Evolutionary conservation across 1,140 invertebrate species (phyloP), one percentile per base, ranked within the genome.

Genomic region (Bombus confusus): DNA sequence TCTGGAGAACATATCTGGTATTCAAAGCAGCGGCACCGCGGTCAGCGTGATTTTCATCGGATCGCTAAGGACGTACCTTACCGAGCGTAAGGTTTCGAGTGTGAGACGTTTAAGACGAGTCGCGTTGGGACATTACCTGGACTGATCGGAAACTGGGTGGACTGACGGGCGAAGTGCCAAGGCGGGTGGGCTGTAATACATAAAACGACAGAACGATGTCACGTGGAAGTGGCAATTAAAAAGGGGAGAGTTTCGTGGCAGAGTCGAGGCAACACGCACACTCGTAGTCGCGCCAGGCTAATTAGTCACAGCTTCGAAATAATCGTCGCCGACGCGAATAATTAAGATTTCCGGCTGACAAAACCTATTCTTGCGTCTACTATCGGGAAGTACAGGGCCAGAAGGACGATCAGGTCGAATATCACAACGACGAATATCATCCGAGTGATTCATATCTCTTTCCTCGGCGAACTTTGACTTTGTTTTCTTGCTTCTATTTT

Each of bases 161-260:
- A 91, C 94, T 92, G 89, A 94, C 88, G 92, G 94, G 93, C 93
- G 93, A 90, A 83, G 85, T 92, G 95, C 95, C 95, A 95, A 94
- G 82, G 66, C 88, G 90, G 88, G 91, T 93, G 88, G 93, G 91
- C 94, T 95, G 93, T 85, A 94, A 94, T 92, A 91, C 91, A 94
- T 87, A 93, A 90, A 92, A 94, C 93, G 89, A 94, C 92, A 93
- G 91, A 93, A 93, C 92, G 88, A 93, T 88, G 85, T 94, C 93
- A 94, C 92, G 93, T 94, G 92, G 91, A 86, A 91, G 74, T 89
- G 88, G 88, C 85, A 89, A 83, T 88, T 81, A 86, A 85, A 91
- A 76, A 87, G 76, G 66, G 39, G 57, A 37, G 62, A 66, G 62
- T 43, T 74, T 41, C 18, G 34, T 25, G 71, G n/a, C 71, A 68